Evolutionary conservation across 2,888 invertebrate species (phyloP).

Genomic region (Helobdella robusta): DNA sequence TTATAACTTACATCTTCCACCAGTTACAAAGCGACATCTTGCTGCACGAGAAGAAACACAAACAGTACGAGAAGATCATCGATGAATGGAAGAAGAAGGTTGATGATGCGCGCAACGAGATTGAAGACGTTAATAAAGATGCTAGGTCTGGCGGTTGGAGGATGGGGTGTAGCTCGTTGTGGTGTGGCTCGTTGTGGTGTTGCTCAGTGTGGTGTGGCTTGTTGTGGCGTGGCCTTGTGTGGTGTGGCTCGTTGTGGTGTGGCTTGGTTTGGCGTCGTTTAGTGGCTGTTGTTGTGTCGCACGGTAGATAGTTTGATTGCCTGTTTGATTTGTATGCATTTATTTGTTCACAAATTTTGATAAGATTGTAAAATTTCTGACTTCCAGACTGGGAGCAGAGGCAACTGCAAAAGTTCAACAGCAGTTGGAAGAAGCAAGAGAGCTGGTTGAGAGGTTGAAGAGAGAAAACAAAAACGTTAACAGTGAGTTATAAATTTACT

Average conservation of each 20-base stretch:
- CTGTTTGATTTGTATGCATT: no score
- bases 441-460: constrained; percentile 91
- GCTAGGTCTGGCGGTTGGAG: constrained; percentile 64
- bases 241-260: no score
- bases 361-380: no score
- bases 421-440: constrained; percentile 91
- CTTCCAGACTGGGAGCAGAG: constrained; percentile 83
- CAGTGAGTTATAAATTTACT: constrained; percentile 39
- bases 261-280: no score
- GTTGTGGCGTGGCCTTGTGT: no score
- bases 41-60: constrained; percentile 60
- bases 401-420: constrained; percentile 96
- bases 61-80: constrained; percentile 98
- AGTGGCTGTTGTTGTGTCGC: no score
- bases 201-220: no score
- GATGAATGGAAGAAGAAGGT: constrained; percentile 99
- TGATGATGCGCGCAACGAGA: constrained; percentile 73
- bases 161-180: no score
- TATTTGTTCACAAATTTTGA: no score
- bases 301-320: no score
- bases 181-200: no score
- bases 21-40: constrained; percentile 30
- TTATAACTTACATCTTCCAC: neutral
- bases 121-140: constrained; percentile 97
- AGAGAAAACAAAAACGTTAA: constrained; percentile 99